Conservation (phyloP, 1,140 invertebrate genomes). For the Oreohelix idahoensis region DNA sequence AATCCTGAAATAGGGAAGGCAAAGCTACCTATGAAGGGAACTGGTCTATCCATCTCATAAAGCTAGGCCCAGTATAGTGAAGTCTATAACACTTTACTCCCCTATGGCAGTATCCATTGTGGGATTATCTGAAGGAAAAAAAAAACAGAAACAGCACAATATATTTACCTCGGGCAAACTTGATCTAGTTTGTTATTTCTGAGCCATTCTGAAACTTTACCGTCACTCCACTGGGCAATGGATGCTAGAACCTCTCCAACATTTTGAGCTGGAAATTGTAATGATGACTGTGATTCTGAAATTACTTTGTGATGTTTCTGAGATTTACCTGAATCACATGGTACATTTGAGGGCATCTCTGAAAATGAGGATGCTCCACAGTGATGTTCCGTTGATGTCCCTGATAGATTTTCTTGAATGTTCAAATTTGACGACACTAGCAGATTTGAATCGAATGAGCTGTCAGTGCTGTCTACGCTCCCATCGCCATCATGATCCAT, state of each 20-base stretch:
- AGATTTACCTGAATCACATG: not conserved
- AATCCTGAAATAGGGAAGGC: too few relatives aligned
- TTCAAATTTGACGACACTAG: not conserved
- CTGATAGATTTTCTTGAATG: not conserved
- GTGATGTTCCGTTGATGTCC: not conserved
- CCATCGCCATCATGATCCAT: not conserved
- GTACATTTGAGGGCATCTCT: not conserved
- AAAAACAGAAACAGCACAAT: too few relatives aligned
- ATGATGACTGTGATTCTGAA: not conserved
- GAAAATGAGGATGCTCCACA: not conserved
- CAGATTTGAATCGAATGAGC: too few relatives aligned
- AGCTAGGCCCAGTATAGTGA: too few relatives aligned
- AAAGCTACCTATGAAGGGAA: too few relatives aligned
- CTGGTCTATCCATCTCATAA: too few relatives aligned
- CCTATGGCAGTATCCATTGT: too few relatives aligned
- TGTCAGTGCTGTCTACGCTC: not conserved
- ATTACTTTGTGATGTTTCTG: not conserved
- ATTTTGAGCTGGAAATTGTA: not conserved
- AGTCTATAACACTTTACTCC: too few relatives aligned
- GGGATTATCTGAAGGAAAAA: too few relatives aligned
- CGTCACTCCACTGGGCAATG: not conserved
- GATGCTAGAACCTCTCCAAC: not conserved
- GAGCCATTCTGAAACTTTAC: constrained; percentile 1
- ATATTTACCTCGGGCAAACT: constrained; percentile 11
- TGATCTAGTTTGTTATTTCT: constrained; percentile 5